Base-by-base conservation (phyloP, 2,797 vertebrate species). In the Melanotaenia nigrans region DNA sequence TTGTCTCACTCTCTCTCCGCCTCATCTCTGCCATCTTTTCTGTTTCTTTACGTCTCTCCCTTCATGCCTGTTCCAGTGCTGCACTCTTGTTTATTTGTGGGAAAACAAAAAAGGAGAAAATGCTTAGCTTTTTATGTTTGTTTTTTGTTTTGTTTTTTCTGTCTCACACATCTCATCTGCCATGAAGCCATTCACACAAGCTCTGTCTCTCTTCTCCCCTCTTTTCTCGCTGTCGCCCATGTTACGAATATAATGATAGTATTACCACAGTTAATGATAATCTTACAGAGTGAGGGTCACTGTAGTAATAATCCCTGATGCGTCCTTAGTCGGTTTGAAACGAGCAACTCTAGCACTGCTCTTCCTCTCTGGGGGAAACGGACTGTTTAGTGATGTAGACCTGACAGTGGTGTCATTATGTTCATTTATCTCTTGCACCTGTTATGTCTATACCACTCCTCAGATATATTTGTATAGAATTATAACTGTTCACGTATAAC, bases 41-140 rank as follows among this genome's bases (percentile, higher is more conserved):
- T 90, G 78, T 89, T 89, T 90, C 69, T 89, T 77, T 78, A 28
- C 30, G 36, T 84, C 80, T 90, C 82, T 87, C 76, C 85, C 83
- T 88, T 79, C 75, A 78, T 72, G 73, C 83, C 88, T 83, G 73
- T 87, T 86, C 85, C 88, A 84, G 81, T 88, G 88, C 90, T 86
- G 83, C 88, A 91, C 87, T 88, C 86, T 87, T 79, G 86, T 91
- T 91, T 78, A 83, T 91, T 90, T 89, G 89, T 92, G 89, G 78
- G 85, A 82, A 83, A 84, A 83, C 66, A 49, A 90, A 92, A 93
- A 92, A 92, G 87, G 90, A 89, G 85, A 91, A 90, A 93, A 90
- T 72, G 86, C 90, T 88, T 90, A 73, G 85, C 87, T 92, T 92
- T 92, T 85, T 75, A 70, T 84, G 38, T 11, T 30, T 24, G 36